A percentile compares a stretch with the other conserved stretches of the same genome.
Conservation (phyloP, 2,113 vertebrate genomes). For the Mormyrus iriodes region DNA sequence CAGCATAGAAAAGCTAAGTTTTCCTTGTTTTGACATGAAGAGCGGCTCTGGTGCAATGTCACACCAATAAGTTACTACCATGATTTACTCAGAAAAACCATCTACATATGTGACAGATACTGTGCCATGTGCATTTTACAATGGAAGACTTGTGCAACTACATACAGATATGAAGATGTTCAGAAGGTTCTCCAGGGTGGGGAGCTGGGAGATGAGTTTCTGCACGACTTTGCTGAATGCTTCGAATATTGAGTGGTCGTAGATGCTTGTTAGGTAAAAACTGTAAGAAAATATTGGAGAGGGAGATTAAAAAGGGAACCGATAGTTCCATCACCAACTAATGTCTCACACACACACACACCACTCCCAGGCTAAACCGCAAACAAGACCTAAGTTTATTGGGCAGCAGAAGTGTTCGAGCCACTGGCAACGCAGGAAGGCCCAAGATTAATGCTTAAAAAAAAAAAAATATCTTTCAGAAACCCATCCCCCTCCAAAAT, state of each 20-base stretch:
- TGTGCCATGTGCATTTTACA: background rate
- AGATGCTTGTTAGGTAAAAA: constrained; percentile 99
- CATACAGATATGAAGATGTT: constrained; percentile 72
- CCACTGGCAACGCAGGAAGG: background rate
- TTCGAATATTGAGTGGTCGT: constrained; percentile 99
- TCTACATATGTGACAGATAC: background rate
- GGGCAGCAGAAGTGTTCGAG: background rate
- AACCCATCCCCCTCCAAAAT: background rate
- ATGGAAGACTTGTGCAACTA: background rate
- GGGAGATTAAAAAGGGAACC: background rate
- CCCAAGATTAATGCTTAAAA: background rate
- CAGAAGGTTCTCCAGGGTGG: constrained; percentile 95
- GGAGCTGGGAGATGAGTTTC: constrained; percentile 97
- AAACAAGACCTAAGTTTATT: background rate
- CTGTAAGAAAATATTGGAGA: constrained; percentile 52
- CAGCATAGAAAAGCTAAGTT: background rate
- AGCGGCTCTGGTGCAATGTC: background rate
- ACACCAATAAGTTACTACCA: background rate
- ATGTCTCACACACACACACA: background rate
- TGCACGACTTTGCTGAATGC: constrained; percentile 99
- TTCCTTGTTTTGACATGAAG: background rate
- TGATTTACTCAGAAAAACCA: background rate
- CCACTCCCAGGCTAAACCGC: background rate
- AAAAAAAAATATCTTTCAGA: background rate
- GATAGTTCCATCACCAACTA: background rate